A percentile compares a stretch with the other conserved stretches of the same genome.
These are phyloP conservation scores for Crypturellus undulatus DNA, from an alignment of 2,113 vertebrate species.

Conservation along the genomic window DNA sequence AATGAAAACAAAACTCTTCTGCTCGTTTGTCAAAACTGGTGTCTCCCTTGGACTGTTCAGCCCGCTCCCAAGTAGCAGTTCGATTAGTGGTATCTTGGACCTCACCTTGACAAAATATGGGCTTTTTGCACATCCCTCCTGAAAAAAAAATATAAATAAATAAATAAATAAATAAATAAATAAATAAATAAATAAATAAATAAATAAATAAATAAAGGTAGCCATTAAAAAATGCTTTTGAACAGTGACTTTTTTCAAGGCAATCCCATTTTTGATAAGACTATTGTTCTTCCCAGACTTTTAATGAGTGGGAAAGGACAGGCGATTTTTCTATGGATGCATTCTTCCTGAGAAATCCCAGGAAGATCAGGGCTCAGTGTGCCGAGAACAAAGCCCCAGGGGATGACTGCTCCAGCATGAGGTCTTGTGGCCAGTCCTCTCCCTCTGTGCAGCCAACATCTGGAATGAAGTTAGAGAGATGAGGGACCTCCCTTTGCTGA, in stretches of 20 bases:
- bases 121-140: neutral
- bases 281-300: constrained; percentile 2
- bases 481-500: too few relatives aligned
- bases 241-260: constrained; percentile 25
- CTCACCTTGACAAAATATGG: neutral
- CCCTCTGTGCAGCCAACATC: too few relatives aligned
- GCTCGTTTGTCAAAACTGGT: neutral
- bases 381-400: neutral
- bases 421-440: neutral
- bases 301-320: constrained; percentile 18
- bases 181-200: neutral
- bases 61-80: neutral
- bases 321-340: neutral
- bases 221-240: neutral
- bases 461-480: too few relatives aligned
- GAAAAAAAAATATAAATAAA: neutral
- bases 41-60: neutral
- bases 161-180: neutral
- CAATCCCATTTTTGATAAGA: constrained; percentile 28
- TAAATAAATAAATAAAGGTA: neutral
- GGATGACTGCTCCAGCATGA: neutral
- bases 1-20: neutral
- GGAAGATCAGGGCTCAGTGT: neutral
- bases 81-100: neutral
- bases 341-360: neutral